phyloP scores from a whole-genome alignment of 2,797 vertebrate genomes.

The Pterois miles region DNA sequence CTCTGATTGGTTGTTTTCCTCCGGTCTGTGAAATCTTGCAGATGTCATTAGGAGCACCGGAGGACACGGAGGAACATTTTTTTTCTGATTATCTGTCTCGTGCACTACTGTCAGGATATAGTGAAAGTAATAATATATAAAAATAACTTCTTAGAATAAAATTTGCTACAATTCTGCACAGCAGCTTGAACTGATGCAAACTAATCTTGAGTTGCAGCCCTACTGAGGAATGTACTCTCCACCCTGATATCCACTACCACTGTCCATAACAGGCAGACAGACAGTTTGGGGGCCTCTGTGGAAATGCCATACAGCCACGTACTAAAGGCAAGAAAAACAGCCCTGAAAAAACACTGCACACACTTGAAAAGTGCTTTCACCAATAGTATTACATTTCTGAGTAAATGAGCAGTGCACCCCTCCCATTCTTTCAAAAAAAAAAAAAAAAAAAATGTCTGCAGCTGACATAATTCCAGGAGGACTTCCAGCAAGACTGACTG shows the following conservation, averaged over 20 bases:
- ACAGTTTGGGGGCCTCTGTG: slow-evolving; percentile 45
- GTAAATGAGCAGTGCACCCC: slow-evolving; percentile 57
- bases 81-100: no score
- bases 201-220: slow-evolving; percentile 7
- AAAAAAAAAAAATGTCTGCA: slow-evolving; percentile 49
- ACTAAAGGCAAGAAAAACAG: slow-evolving; percentile 68
- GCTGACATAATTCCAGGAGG: slow-evolving; percentile 64
- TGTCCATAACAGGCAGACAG: slow-evolving; percentile 3
- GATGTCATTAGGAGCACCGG: no score
- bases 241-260: slow-evolving; percentile 31
- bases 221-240: slow-evolving; percentile 48
- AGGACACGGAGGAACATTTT: no score
- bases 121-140: no score
- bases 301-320: slow-evolving; percentile 59
- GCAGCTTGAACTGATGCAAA: no score
- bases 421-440: slow-evolving; percentile 51
- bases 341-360: slow-evolving; percentile 38
- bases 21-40: no score
- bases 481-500: slow-evolving; percentile 55
- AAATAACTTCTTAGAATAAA: no score
- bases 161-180: no score
- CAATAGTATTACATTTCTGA: slow-evolving; percentile 66
- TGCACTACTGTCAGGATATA: no score
- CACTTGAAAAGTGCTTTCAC: slow-evolving; percentile 38
- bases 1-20: no score